Conservation (phyloP, 2,113 vertebrate genomes). For the Cynopterus brachyotis region DNA sequence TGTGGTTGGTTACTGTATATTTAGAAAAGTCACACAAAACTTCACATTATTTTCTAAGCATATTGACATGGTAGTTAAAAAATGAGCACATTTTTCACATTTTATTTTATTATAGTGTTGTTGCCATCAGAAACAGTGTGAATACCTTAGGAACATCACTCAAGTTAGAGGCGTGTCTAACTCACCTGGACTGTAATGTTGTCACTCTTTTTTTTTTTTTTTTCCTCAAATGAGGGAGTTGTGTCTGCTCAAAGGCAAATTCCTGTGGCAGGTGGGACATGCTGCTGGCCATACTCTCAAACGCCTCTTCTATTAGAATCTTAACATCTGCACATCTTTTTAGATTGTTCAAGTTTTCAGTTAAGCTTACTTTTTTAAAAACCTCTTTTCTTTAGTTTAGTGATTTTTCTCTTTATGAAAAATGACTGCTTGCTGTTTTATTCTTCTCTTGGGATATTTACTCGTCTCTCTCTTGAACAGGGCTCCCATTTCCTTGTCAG, state of each 20-base stretch:
- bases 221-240: constrained; percentile 18
- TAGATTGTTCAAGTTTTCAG: constrained; percentile 58
- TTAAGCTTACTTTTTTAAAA: constrained; percentile 61
- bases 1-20: not conserved
- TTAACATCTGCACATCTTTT: constrained; percentile 69
- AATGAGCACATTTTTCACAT: constrained; percentile 39
- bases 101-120: constrained; percentile 68
- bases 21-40: constrained; percentile 47
- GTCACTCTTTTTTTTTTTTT: constrained; percentile 52
- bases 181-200: constrained; percentile 65
- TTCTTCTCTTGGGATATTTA: constrained; percentile 19
- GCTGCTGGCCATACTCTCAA: constrained; percentile 58
- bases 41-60: constrained; percentile 67
- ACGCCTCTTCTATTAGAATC: constrained; percentile 47
- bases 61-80: constrained; percentile 46
- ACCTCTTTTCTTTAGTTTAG: not conserved
- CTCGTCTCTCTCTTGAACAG: constrained; percentile 30
- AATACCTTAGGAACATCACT: constrained; percentile 52
- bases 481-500: constrained; percentile 40
- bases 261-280: constrained; percentile 71
- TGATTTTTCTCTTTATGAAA: constrained; percentile 37
- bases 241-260: constrained; percentile 69
- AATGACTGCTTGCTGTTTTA: not conserved
- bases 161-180: constrained; percentile 39
- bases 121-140: constrained; percentile 35